Conservation (phyloP, 1,140 invertebrate species). For the Achatina immaculata region DNA sequence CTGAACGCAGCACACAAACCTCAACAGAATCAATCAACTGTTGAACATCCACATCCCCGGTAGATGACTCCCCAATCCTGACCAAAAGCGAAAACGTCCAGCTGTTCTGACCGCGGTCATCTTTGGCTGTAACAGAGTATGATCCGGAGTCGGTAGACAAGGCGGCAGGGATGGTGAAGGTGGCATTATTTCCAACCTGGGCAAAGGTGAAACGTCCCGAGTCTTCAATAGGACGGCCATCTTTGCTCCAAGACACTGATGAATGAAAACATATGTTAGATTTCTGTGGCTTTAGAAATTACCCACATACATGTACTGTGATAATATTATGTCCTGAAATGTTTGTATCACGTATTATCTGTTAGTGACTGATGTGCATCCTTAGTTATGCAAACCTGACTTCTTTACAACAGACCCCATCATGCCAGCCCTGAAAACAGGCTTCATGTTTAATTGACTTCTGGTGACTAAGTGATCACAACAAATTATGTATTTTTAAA, state of each 20-base stretch:
- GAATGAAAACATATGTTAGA: conserved; percentile 36
- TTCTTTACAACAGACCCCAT: too few species aligned
- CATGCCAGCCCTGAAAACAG: too few species aligned
- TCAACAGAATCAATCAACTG: conserved; percentile 58
- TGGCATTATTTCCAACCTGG: conserved; percentile 77
- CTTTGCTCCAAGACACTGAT: conserved; percentile 85
- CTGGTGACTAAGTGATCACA: too few species aligned
- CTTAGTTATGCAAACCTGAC: too few species aligned
- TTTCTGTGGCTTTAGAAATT: too few species aligned
- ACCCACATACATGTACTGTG: too few species aligned
- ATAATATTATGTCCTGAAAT: too few species aligned
- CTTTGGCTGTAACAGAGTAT: conserved; percentile 85
- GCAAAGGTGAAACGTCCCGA: conserved; percentile 85
- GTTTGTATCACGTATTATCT: too few species aligned
- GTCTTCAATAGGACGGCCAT: conserved; percentile 84
- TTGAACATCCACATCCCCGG: conserved; percentile 60
- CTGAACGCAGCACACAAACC: too few species aligned
- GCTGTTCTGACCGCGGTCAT: conserved; percentile 49
- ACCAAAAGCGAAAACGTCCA: conserved; percentile 63
- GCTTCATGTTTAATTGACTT: too few species aligned
- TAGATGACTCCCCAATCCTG: conserved; percentile 53
- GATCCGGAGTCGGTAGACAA: conserved; percentile 87
- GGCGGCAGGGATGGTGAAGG: conserved; percentile 81
- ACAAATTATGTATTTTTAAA: too few species aligned
- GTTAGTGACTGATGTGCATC: too few species aligned